Evolutionary conservation across 2,888 invertebrate genomes (phyloP).

Genomic region (Baronia brevicornis): DNA sequence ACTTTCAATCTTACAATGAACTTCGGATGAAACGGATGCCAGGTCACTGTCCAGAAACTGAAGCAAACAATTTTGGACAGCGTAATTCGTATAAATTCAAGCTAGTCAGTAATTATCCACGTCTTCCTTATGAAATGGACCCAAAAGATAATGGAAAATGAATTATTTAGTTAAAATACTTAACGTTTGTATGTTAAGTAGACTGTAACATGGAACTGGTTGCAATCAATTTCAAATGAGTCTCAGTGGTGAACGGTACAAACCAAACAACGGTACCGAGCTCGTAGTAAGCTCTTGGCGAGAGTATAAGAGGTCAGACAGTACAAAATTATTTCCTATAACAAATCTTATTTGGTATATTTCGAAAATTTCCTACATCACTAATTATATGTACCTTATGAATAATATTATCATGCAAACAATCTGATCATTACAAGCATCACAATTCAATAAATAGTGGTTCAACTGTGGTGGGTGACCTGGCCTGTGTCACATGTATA

Average conservation of each 20-base stretch:
- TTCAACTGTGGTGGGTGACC: no score
- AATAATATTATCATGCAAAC: constrained; percentile 41
- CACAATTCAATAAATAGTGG: constrained; percentile 32
- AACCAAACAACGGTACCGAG: constrained; percentile 26
- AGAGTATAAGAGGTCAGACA: constrained; percentile 39
- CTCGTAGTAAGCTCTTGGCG: constrained; percentile 36
- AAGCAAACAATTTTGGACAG: no score
- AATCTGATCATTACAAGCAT: constrained; percentile 44
- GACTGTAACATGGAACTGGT: neutral
- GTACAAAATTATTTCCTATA: constrained; percentile 51
- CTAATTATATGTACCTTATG: constrained; percentile 31
- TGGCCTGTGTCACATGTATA: no score
- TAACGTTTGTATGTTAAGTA: neutral
- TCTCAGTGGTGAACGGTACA: constrained; percentile 4
- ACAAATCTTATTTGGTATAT: constrained; percentile 40
- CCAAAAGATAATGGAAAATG: no score
- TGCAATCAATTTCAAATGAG: constrained; percentile 9
- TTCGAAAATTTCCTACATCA: constrained; percentile 26
- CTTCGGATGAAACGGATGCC: no score
- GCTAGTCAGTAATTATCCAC: no score
- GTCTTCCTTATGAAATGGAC: no score
- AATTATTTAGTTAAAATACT: no score
- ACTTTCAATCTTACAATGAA: no score
- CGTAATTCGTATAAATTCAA: no score
- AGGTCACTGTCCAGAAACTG: no score